These are phyloP conservation scores for Chymomyza caudatula DNA, from an alignment of 2,888 invertebrate species.

Conservation along the genomic window DNA sequence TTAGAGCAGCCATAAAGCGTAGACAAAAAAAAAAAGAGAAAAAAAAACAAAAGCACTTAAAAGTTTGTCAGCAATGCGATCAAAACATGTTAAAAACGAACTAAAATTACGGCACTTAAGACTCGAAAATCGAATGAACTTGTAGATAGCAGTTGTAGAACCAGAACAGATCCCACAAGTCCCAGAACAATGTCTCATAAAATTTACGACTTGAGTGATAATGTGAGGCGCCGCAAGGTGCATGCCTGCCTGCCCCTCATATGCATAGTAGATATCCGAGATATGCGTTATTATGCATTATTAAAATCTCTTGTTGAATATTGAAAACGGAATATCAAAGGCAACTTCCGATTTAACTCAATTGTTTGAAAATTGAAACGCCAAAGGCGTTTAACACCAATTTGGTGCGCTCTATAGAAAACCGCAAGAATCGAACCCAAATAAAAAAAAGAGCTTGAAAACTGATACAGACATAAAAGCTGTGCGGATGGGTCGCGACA, in stretches of 20 bases:
- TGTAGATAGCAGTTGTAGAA: background rate
- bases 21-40: constrained; percentile 15
- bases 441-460: constrained; percentile 40
- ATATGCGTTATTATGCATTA: background rate
- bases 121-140: background rate
- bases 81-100: constrained; percentile 64
- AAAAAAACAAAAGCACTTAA: constrained; percentile 63
- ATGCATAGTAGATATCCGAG: constrained; percentile 21
- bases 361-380: constrained; percentile 69
- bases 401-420: constrained; percentile 23
- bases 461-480: constrained; percentile 44
- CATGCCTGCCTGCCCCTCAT: constrained; percentile 36
- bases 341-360: constrained; percentile 74
- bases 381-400: constrained; percentile 63
- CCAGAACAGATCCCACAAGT: background rate
- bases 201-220: constrained; percentile 73
- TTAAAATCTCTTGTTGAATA: background rate
- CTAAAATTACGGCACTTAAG: constrained; percentile 62
- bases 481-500: background rate
- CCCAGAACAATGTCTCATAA: constrained; percentile 8
- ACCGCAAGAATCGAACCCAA: constrained; percentile 25
- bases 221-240: constrained; percentile 75
- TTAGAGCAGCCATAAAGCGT: constrained; percentile 55
- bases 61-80: constrained; percentile 63
- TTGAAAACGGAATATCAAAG: constrained; percentile 15